Evolutionary conservation across 2,113 vertebrate genomes (phyloP).

Genomic region (Carassius auratus): DNA sequence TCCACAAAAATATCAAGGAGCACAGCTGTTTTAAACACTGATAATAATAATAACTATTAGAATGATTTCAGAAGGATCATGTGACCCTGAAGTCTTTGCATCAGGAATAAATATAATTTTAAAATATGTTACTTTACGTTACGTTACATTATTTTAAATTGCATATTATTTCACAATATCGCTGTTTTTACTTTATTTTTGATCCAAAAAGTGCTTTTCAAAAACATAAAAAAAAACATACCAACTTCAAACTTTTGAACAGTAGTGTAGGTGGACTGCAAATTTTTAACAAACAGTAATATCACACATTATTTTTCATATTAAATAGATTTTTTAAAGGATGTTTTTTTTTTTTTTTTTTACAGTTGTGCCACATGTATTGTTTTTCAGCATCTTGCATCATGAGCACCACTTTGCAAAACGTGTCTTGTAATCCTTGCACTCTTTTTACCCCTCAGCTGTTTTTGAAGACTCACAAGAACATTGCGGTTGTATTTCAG

Average conservation of each 20-base stretch:
- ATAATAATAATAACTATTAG: no score
- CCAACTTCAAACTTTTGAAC: neutral
- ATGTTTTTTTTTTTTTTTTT: neutral
- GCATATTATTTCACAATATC: neutral
- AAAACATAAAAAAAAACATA: neutral
- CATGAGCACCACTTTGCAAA: neutral
- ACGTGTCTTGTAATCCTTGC: neutral
- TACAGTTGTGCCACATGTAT: neutral
- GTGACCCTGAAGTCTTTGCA: no score
- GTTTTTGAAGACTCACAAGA: neutral
- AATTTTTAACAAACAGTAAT: neutral
- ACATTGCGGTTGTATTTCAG: neutral
- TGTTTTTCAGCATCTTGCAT: neutral
- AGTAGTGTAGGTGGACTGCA: neutral
- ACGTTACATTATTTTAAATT: no score
- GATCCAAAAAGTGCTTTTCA: no score
- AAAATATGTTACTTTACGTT: no score
- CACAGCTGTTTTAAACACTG: no score
- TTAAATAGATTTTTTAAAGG: neutral
- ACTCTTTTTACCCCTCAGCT: neutral
- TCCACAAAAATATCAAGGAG: no score
- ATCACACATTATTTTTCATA: neutral
- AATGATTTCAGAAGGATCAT: no score
- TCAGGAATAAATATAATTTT: no score
- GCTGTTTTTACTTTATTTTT: neutral